Conservation (phyloP, 2,888 invertebrate species). For the Plebejus anna region DNA sequence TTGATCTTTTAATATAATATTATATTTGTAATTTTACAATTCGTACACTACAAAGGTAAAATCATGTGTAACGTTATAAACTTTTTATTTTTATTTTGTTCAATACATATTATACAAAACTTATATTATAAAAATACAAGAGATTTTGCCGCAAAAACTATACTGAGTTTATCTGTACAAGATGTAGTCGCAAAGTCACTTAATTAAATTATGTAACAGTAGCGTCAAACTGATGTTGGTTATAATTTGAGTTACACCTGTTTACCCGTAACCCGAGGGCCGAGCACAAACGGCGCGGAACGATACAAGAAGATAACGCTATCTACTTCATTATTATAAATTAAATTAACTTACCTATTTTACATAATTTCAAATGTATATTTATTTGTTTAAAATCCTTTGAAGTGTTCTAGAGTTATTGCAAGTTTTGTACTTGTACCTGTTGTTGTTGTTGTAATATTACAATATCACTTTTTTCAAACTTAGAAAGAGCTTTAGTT, state of each 20-base stretch:
- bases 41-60: neutral
- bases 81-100: neutral
- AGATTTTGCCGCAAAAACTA: too few species aligned
- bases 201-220: slow-evolving; percentile 1
- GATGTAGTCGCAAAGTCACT: too few species aligned
- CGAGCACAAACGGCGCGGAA: slow-evolving; percentile 13
- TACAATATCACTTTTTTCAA: neutral
- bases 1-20: neutral
- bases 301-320: slow-evolving; percentile 18
- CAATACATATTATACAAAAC: too few species aligned
- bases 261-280: neutral
- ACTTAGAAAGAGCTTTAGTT: neutral
- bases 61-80: neutral
- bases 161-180: too few species aligned
- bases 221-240: slow-evolving; percentile 8
- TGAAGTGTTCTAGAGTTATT: neutral
- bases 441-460: too few species aligned
- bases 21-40: neutral
- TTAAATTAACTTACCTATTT: neutral
- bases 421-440: neutral
- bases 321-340: slow-evolving; percentile 4
- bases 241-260: slow-evolving; percentile 17
- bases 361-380: neutral
- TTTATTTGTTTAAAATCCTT: neutral
- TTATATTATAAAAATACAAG: too few species aligned